Evolutionary conservation across 2,888 invertebrate species (phyloP).

Genomic region (Gibbula magus): DNA sequence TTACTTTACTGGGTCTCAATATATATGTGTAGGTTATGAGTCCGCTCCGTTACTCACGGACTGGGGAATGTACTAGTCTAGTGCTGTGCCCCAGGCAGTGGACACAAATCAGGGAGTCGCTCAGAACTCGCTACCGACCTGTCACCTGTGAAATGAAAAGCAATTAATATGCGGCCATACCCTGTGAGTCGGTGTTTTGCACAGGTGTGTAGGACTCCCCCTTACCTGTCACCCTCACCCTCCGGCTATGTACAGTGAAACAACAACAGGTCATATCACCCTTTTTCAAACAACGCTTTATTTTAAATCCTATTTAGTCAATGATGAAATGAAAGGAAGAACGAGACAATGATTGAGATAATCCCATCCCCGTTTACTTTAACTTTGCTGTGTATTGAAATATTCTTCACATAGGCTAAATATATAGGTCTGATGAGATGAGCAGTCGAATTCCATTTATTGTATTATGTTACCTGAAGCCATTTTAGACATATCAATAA

Average conservation of each 20-base stretch:
- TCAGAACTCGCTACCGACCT: neutral
- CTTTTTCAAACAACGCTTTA: neutral
- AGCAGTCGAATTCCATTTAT: no score
- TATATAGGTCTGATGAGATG: no score
- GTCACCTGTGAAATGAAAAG: constrained; percentile 13
- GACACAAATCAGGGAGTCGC: neutral
- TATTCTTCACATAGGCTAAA: no score
- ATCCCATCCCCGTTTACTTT: no score
- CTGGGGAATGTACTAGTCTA: neutral
- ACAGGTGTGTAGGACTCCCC: neutral
- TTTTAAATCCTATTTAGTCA: no score
- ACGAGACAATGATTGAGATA: no score
- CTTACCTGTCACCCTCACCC: neutral
- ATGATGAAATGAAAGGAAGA: no score
- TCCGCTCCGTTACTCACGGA: neutral
- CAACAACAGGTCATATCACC: neutral
- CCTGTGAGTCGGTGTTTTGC: neutral
- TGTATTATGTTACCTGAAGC: no score
- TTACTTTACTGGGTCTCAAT: no score
- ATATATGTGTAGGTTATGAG: no score
- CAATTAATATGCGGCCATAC: constrained; percentile 10
- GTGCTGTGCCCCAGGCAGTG: neutral
- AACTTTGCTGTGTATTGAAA: no score
- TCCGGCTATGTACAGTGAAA: neutral
- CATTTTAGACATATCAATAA: no score